Base-by-base conservation (phyloP, 2,888 invertebrate genomes). In the Trachelus iudaicus region DNA sequence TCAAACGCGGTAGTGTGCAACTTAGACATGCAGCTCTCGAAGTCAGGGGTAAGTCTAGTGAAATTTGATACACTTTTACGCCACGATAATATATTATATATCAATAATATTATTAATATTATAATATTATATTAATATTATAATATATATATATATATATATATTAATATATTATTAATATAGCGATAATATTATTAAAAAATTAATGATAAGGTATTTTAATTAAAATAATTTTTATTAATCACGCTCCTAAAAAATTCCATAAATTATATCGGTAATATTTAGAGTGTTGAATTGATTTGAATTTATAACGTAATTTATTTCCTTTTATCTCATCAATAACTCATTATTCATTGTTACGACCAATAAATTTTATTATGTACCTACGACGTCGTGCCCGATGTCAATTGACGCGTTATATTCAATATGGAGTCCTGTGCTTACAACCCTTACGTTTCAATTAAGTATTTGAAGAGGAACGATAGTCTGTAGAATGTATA, bases 1-100 rank as follows among this genome's bases (percentile, higher is more conserved):
- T 93, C 31, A 93, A 93, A 87, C 90, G 93, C 76, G 92, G 93
- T 73, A 93, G 93, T 86, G 93, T 94, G 74, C 93, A 93, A 87
- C 86, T 94, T 73, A 92, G 93, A 86, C 91, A 91, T 81, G 93
- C 93, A n/a, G 93, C 93, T 34, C 93, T 93, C 87, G 93, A 93
- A 83, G 93, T 93, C 76, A 93, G 92, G 89, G 93, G 93, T 93
- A 88, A 90, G 86, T 82, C 75, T 75, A 71, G 74, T 73, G 34
- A 56, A 23, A 23, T 56, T 56, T 2, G 15, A 15, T 56, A 56
- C 9, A 56, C 23, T 23, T 23, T 56, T 56, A 6, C 6, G 9
- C 23, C 9, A 56, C 9, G 56, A 56, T 56, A 56, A 9, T 56
- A 56, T 23, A n/a, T n/a, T n/a, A n/a, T n/a, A 56, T 56, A 23